Conservation (phyloP, 2,797 vertebrate genomes). For the Sebastes oblongus region DNA sequence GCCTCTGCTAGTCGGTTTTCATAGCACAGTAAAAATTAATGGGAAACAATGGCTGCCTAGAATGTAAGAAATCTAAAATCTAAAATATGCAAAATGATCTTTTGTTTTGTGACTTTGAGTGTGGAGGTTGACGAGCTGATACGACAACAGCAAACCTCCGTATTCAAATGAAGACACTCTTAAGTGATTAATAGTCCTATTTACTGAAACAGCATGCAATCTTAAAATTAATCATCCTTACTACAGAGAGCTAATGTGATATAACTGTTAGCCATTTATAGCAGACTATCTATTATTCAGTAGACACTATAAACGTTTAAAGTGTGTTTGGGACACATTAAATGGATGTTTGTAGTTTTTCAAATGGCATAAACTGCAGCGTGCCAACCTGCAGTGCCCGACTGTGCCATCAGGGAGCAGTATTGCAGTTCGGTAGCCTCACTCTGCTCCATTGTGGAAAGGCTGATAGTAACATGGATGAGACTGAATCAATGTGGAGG, state of each 20-base stretch:
- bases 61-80: not conserved
- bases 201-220: conserved; percentile 27
- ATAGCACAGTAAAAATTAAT: not conserved
- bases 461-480: conserved; percentile 29
- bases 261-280: conserved; percentile 34
- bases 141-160: conserved; percentile 3
- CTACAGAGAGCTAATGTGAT: conserved; percentile 21
- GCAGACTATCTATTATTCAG: conserved; percentile 41
- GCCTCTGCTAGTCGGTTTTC: not conserved
- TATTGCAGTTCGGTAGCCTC: conserved; percentile 20
- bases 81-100: not conserved
- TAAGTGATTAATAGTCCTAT: conserved; percentile 42
- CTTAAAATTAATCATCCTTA: conserved; percentile 46
- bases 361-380: conserved; percentile 26
- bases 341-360: conserved; percentile 34
- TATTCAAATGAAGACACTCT: conserved; percentile 20
- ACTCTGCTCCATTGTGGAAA: conserved; percentile 13
- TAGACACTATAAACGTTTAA: conserved; percentile 4
- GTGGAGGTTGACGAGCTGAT: not conserved
- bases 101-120: not conserved
- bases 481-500: conserved; percentile 58
- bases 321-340: conserved; percentile 26
- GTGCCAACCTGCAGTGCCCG: conserved; percentile 17
- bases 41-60: not conserved
- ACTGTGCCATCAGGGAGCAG: conserved; percentile 50